Evolutionary conservation across 2,797 vertebrate genomes (phyloP).

Genomic region (Gobio occitaniae): DNA sequence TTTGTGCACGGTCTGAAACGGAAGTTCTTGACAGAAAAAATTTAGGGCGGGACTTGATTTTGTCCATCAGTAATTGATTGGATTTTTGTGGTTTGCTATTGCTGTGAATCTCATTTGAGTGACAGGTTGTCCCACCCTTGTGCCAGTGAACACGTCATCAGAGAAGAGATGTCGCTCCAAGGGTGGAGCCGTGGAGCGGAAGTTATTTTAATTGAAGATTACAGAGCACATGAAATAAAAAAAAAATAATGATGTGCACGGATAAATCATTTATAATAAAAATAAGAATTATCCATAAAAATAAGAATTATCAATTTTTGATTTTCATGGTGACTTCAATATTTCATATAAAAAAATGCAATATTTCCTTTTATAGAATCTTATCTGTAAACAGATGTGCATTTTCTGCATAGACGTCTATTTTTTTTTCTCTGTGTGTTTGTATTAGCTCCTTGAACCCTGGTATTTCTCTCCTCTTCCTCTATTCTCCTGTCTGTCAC

Average conservation of each 20-base stretch:
- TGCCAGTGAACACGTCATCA: too few relatives aligned
- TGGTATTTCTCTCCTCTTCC: constrained; percentile 56
- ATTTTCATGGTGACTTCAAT: neutral
- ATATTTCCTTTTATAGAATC: neutral
- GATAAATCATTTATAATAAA: neutral
- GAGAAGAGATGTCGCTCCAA: too few relatives aligned
- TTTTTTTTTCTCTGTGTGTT: constrained; percentile 38
- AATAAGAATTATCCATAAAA: neutral
- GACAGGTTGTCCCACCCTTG: too few relatives aligned
- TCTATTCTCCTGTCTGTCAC: constrained; percentile 66
- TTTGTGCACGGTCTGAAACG: neutral
- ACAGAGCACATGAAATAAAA: neutral
- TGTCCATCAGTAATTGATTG: too few relatives aligned
- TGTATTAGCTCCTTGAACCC: constrained; percentile 27
- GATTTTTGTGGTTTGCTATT: too few relatives aligned
- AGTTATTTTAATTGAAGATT: neutral
- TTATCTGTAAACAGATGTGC: neutral
- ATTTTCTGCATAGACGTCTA: neutral
- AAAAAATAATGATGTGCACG: neutral
- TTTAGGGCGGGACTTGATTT: neutral
- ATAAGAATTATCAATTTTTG: neutral
- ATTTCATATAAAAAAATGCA: neutral
- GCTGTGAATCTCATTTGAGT: too few relatives aligned
- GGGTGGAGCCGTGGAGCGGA: too few relatives aligned
- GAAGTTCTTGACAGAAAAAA: neutral